Percentiles rank a stretch among this genome's conserved stretches.
Conservation (phyloP, 2,888 invertebrate genomes). For the Drosophila demipolita region DNA sequence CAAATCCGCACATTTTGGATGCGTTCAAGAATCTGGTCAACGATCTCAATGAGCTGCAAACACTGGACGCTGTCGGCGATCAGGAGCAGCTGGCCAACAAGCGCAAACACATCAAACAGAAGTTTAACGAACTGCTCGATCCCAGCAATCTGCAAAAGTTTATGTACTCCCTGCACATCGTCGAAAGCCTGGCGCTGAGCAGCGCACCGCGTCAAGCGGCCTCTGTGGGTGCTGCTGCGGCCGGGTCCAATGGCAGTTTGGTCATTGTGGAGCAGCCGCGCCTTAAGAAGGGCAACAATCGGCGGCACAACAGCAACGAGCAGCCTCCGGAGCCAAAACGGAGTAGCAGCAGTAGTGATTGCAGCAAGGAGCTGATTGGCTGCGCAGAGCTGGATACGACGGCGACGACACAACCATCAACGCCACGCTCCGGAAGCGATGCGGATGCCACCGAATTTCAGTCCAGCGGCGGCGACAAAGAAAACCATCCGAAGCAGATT, state of each 20-base stretch:
- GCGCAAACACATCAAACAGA: constrained; percentile 83
- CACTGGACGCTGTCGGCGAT: constrained; percentile 46
- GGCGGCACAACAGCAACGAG: constrained; percentile 74
- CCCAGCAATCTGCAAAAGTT: constrained; percentile 96
- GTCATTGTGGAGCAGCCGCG: constrained; percentile 67
- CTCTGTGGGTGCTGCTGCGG: constrained; percentile 36
- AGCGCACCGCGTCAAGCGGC: constrained; percentile 63
- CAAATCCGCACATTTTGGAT: constrained; percentile 93
- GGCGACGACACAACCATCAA: constrained; percentile 34
- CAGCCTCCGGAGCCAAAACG: constrained; percentile 60
- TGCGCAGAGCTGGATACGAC: constrained; percentile 47
- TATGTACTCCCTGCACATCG: constrained; percentile 97
- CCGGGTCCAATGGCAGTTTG: constrained; percentile 62
- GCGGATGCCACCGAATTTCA: constrained; percentile 32
- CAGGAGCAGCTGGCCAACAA: constrained; percentile 80
- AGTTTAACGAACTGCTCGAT: constrained; percentile 91
- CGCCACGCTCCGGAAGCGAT: constrained; percentile 54
- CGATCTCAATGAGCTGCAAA: constrained; percentile 78
- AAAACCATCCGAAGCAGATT: constrained; percentile 75
- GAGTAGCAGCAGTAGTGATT: constrained; percentile 54
- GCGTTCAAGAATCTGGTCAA: constrained; percentile 89
- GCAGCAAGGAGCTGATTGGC: constrained; percentile 51
- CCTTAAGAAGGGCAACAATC: constrained; percentile 57
- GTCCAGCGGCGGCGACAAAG: constrained; percentile 74
- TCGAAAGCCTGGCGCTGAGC: constrained; percentile 88